phyloP scores from a whole-genome alignment of 2,113 vertebrate species.

The Tor tambroides region DNA sequence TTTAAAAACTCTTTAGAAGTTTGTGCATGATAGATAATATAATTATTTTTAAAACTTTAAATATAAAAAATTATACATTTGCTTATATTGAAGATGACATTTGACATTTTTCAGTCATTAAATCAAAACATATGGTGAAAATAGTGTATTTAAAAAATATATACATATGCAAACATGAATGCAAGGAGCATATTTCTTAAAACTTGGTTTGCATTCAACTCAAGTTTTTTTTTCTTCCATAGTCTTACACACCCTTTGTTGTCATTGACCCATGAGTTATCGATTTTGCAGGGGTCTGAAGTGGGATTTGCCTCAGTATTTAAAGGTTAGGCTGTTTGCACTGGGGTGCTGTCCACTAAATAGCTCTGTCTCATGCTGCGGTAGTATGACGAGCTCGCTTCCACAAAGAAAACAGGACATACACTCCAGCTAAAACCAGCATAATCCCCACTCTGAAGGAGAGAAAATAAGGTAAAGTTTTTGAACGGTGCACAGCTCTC shows the following conservation, averaged over 20 bases:
- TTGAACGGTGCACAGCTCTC: background rate
- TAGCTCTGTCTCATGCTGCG: background rate
- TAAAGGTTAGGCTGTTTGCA: slow-evolving; percentile 11
- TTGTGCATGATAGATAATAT: background rate
- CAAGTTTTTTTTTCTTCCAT: background rate
- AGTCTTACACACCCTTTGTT: background rate
- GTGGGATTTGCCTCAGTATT: slow-evolving; percentile 21
- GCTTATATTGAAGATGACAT: background rate
- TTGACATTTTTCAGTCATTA: no score
- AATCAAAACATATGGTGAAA: no score
- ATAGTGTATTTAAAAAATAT: no score
- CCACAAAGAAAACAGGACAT: slow-evolving; percentile 35
- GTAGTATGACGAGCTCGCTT: background rate
- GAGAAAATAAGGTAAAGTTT: slow-evolving; percentile 45
- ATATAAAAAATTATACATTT: background rate
- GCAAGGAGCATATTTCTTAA: background rate
- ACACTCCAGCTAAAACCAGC: slow-evolving; percentile 46
- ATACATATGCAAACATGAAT: background rate
- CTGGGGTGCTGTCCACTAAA: background rate
- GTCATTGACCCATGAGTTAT: background rate
- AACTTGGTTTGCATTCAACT: background rate
- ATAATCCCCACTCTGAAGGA: slow-evolving; percentile 54
- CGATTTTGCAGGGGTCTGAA: slow-evolving; percentile 16
- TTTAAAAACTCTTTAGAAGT: background rate
- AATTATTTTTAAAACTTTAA: background rate